Base-by-base conservation (phyloP, 2,113 vertebrate genomes). In the Aegypius monachus region DNA sequence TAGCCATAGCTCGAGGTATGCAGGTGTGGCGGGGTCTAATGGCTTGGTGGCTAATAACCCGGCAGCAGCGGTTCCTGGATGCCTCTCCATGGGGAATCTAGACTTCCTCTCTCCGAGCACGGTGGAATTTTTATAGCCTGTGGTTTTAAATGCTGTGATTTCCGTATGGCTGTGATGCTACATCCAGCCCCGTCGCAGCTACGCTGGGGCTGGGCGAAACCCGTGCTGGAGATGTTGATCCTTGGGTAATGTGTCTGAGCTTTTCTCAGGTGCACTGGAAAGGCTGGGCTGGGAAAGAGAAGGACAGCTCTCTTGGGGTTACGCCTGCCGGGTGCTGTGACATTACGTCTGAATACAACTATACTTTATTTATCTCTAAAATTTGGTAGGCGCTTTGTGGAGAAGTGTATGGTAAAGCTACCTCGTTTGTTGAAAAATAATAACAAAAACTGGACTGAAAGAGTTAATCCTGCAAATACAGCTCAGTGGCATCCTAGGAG, bases 101-200 rank as follows among this genome's bases (percentile, higher is more conserved):
- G 91, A 78, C 80, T 94, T 96, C 95, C 96, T 68, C 42, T 95
- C 86, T 43, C 91, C 0, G 19, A 92, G 94, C 90, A 92, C 18
- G 0, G 40, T 90, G 94, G 91, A 96, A 95, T 95, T 95, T 90
- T 96, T 97, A 95, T 88, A 95, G 93, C 83, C 88, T 93, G 79
- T 87, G 85, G 67, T 94, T 96, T 96, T 65, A 92, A 86, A 90
- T 50, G 58, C 81, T 95, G 90, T 80, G 81, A 86, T 95, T 97
- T 97, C 93, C 50, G 2, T 36, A 25, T 10, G 87, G 72, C 53
- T 3, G 5, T 13, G 38, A 13, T 0, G 6, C 72, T 0, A 0
- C 26, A 18, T 53, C 38, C 87, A 90, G 90, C 74, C 45, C 75
- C 31, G n/a, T 34, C 0, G 8, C 19, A 67, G 75, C 63, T 80